phyloP scores from a whole-genome alignment of 2,888 invertebrate species.

The Eristalinus sepulchralis region DNA sequence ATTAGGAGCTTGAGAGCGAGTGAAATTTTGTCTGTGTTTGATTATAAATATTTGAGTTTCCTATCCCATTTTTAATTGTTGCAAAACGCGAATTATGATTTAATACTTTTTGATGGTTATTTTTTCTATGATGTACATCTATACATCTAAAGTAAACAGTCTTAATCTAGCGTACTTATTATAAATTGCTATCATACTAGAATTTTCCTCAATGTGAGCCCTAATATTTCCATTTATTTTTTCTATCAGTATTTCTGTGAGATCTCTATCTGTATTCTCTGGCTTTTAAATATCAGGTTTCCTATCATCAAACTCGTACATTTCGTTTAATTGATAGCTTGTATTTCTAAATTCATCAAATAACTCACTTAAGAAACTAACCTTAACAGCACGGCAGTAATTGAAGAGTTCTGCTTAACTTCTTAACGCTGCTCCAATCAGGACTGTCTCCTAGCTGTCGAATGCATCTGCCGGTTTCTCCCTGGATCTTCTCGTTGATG shows the following conservation, averaged over 20 bases:
- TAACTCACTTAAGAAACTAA: constrained; percentile 4
- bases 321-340: background rate
- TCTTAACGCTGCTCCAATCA: background rate
- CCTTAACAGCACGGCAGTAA: constrained; percentile 8
- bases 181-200: constrained; percentile 15
- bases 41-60: no score
- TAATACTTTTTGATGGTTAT: background rate
- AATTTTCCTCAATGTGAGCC: constrained; percentile 7
- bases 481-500: background rate
- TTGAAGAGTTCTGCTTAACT: constrained; percentile 2
- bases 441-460: no score
- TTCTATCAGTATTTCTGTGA: constrained; percentile 5
- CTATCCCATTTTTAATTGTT: no score
- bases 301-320: no score
- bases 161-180: constrained; percentile 19
- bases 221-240: constrained; percentile 13
- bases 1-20: no score
- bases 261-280: no score
- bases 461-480: background rate
- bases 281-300: no score
- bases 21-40: no score
- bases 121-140: no score
- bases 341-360: constrained; percentile 6
- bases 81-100: constrained; percentile 4
- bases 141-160: constrained; percentile 13